phyloP scores from a whole-genome alignment of 2,113 vertebrate genomes.

The Gobius niger region DNA sequence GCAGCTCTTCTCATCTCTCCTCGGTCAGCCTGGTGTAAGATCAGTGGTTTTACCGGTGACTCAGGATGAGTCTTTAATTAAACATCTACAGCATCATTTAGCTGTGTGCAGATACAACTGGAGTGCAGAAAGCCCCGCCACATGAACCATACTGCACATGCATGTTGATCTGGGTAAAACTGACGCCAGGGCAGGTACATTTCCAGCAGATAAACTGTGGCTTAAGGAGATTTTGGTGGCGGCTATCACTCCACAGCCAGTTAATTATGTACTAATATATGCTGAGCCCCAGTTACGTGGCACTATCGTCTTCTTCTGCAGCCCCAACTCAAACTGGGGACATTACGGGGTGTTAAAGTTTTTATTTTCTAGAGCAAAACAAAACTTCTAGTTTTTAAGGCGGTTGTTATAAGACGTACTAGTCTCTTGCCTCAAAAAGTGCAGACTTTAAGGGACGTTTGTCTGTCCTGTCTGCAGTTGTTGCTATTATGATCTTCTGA shows the following conservation, averaged over 20 bases:
- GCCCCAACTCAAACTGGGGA: background rate
- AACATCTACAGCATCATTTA: conserved; percentile 56
- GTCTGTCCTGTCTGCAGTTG: background rate
- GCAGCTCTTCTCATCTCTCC: background rate
- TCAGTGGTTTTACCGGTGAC: conserved; percentile 57
- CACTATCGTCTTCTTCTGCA: conserved; percentile 15
- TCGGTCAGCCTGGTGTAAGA: conserved; percentile 11
- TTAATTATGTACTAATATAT: conserved; percentile 70
- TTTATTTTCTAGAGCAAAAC: background rate
- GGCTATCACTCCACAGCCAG: conserved; percentile 43
- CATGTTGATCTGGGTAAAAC: conserved; percentile 8
- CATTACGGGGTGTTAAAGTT: conserved; percentile 16
- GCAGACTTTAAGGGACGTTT: background rate
- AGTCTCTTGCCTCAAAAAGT: conserved; percentile 20
- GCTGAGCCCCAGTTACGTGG: conserved; percentile 47
- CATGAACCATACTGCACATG: conserved; percentile 10
- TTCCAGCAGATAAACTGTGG: background rate
- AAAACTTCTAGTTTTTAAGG: background rate
- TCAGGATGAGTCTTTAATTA: conserved; percentile 71
- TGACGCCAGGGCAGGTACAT: background rate
- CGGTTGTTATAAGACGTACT: conserved; percentile 29
- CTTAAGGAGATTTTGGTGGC: conserved; percentile 7
- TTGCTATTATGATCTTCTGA: too few species aligned
- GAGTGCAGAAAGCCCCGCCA: background rate
- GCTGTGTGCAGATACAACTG: background rate